A percentile compares a stretch with the other conserved stretches of the same genome.
These are phyloP conservation scores for Catharus bicknelli DNA, from an alignment of 2,113 vertebrate species.

Conservation along the genomic window DNA sequence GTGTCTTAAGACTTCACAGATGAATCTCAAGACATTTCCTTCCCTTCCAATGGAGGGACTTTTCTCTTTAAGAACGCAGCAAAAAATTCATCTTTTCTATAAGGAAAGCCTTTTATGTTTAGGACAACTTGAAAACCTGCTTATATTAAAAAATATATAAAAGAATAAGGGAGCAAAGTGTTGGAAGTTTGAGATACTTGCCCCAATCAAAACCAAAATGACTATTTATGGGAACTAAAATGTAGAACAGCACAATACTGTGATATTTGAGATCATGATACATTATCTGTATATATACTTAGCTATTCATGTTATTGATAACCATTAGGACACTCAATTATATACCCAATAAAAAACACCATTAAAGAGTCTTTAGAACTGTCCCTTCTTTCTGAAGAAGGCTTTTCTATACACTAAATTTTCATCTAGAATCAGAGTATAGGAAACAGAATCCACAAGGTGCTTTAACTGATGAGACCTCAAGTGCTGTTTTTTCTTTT, in stretches of 20 bases:
- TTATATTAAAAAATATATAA: slow-evolving; percentile 77
- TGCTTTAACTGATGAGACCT: slow-evolving; percentile 87
- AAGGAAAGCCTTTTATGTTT: slow-evolving; percentile 67
- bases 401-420: slow-evolving; percentile 83
- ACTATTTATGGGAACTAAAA: slow-evolving; percentile 73
- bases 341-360: slow-evolving; percentile 59
- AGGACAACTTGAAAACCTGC: slow-evolving; percentile 72
- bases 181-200: slow-evolving; percentile 65
- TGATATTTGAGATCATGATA: slow-evolving; percentile 66
- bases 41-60: slow-evolving; percentile 67
- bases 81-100: slow-evolving; percentile 73
- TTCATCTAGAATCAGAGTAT: slow-evolving; percentile 82
- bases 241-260: slow-evolving; percentile 73
- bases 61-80: slow-evolving; percentile 70
- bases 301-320: slow-evolving; percentile 79
- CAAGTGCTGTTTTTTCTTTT: slow-evolving; percentile 80
- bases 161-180: slow-evolving; percentile 72
- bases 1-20: slow-evolving; percentile 53
- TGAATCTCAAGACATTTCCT: slow-evolving; percentile 65
- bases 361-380: slow-evolving; percentile 79
- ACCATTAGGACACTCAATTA: slow-evolving; percentile 81
- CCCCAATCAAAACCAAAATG: slow-evolving; percentile 59
- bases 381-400: slow-evolving; percentile 74
- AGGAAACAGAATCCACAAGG: slow-evolving; percentile 86
- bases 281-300: slow-evolving; percentile 68